Base-by-base conservation (phyloP, 1,140 invertebrate species). In the Cepaea nemoralis region DNA sequence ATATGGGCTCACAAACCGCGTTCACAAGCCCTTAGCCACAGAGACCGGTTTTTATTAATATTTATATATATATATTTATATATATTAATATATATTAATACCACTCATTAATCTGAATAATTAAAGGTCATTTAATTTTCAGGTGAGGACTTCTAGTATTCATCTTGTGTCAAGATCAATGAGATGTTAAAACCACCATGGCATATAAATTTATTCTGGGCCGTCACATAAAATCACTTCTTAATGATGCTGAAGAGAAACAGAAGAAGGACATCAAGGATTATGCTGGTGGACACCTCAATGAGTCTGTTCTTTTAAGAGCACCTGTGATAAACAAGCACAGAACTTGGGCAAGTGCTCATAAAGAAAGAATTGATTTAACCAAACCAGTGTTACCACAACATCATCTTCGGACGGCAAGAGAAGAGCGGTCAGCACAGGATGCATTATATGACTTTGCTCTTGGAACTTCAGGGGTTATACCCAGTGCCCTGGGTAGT, bases 231-330 rank as follows among this genome's bases (percentile, higher is more conserved):
- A 83, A 84, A 37, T 69, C 86, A 50, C 67, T 90, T 2, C 85
- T 90, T 0, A 86, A 90, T 83, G 84, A 87, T 85, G 85, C 85
- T 8, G 87, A 90, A 59, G 70, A 74, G 10, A 87, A 87, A 74
- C 88, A 90, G 71, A 89, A 89, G 84, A 82, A 85, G 50, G 88
- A 90, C 74, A 88, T 89, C 24, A 70, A 84, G 80, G 85, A 87
- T 50, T 90, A 84, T 79, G 84, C 88, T 37, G 84, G 85, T 40
- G 89, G 89, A 63, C 89, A 90, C 67, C 81, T 90, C 27, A 90
- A 90, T 86, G 88, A 89, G 66, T 83, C 85, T 31, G 79, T 84
- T 48, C 82, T 90, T 12, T 84, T 84, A 22, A 87, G 85, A 84
- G 83, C 87, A 27, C 83, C 86, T 10, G 55, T 81, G 27, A 35